phyloP scores from a whole-genome alignment of 1,140 invertebrate genomes.

The Euschistus heros region DNA sequence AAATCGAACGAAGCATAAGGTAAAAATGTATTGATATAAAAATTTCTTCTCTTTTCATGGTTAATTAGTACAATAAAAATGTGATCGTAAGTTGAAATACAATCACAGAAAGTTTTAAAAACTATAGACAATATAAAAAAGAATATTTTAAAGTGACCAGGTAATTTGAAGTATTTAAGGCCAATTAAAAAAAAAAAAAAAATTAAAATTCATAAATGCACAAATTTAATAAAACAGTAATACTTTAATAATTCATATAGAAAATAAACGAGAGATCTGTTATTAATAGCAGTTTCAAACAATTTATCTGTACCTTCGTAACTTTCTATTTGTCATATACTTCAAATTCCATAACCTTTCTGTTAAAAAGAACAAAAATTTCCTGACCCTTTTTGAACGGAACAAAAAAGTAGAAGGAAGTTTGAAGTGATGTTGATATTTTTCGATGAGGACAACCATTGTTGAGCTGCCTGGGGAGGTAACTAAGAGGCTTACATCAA shows the following conservation, averaged over 20 bases:
- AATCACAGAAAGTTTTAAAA: no score
- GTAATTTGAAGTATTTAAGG: slow-evolving; percentile 29
- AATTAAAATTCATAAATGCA: slow-evolving; percentile 8
- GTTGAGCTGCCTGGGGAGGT: neutral
- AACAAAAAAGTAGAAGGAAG: neutral
- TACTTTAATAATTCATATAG: no score
- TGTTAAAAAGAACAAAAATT: neutral
- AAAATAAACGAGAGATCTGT: no score
- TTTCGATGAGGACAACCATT: slow-evolving; percentile 10
- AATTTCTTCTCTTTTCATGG: no score
- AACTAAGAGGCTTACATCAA: slow-evolving; percentile 7
- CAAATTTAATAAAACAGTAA: slow-evolving; percentile 23
- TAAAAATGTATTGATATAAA: no score
- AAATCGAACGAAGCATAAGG: no score
- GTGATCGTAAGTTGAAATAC: no score
- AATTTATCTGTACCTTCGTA: no score
- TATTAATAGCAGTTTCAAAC: no score
- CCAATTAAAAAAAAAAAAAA: slow-evolving; percentile 23
- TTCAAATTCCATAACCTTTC: slow-evolving; percentile 1
- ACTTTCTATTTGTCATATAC: neutral
- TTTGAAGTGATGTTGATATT: slow-evolving; percentile 2
- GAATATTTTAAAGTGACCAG: slow-evolving; percentile 42
- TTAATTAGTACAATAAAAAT: no score
- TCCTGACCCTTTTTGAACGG: slow-evolving; percentile 9
- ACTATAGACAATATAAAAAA: no score